Percentiles rank a stretch among this genome's conserved stretches.
Evolutionary conservation across 92 coral and sea anemone species (phyloP).

Genomic region (Palythoa grandiflora): DNA sequence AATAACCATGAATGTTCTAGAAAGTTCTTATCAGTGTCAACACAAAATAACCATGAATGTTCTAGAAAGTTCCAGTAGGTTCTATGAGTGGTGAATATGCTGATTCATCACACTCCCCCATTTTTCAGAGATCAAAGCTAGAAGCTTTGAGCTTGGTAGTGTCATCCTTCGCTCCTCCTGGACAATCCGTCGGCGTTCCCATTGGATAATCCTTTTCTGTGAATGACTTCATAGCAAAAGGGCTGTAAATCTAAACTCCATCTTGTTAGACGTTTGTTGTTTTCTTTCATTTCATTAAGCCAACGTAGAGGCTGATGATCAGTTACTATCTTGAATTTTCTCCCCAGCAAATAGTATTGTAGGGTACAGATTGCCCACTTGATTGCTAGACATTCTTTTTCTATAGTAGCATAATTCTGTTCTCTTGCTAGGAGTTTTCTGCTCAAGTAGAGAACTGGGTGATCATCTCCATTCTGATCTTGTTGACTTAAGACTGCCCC

Average conservation of each 20-base stretch:
- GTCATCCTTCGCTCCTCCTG: constrained; percentile 6
- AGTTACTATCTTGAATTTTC: constrained; percentile 45
- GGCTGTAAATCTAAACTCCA: too few species aligned
- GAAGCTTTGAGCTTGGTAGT: neutral
- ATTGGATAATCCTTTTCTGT: constrained; percentile 18
- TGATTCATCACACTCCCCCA: neutral
- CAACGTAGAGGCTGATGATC: neutral
- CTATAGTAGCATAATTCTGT: constrained; percentile 22
- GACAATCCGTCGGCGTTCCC: constrained; percentile 48
- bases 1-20: too few species aligned
- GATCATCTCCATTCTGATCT: constrained; percentile 41
- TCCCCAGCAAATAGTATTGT: constrained; percentile 43
- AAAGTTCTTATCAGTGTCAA: too few species aligned
- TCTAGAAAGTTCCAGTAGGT: too few species aligned
- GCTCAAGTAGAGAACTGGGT: constrained; percentile 49
- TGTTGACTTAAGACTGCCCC: constrained; percentile 9
- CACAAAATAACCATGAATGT: too few species aligned
- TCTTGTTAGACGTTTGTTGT: too few species aligned
- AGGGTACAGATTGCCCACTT: constrained; percentile 44
- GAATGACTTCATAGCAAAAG: too few species aligned
- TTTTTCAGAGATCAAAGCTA: constrained; percentile 3
- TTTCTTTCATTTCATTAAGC: neutral
- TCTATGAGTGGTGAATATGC: too few species aligned
- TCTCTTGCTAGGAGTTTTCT: constrained; percentile 53
- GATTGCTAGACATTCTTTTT: constrained; percentile 49